These are phyloP conservation scores for Drosophila affinis DNA, from an alignment of 2,888 invertebrate genomes.

Conservation along the genomic window DNA sequence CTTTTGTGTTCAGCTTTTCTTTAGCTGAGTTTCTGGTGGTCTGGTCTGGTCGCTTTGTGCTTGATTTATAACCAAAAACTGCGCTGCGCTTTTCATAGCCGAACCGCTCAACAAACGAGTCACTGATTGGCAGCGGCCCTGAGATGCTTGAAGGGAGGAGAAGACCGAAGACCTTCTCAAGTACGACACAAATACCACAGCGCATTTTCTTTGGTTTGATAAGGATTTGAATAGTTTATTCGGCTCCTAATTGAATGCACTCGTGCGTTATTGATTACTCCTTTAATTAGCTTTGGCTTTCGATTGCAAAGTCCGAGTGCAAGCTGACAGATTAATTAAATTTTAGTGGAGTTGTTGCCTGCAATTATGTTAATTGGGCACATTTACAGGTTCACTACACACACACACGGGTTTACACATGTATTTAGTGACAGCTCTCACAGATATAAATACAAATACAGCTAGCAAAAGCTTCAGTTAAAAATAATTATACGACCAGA, in stretches of 20 bases:
- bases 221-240: conserved; percentile 29
- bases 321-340: conserved; percentile 58
- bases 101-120: conserved; percentile 52
- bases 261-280: conserved; percentile 32
- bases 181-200: background rate
- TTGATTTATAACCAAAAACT: conserved; percentile 69
- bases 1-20: conserved; percentile 34
- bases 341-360: conserved; percentile 59
- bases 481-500: conserved; percentile 62
- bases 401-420: background rate
- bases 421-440: conserved; percentile 43
- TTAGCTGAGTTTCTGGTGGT: conserved; percentile 1
- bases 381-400: conserved; percentile 33
- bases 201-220: conserved; percentile 25
- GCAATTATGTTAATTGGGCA: conserved; percentile 73
- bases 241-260: conserved; percentile 24
- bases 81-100: conserved; percentile 60
- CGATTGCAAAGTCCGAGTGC: conserved; percentile 24
- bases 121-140: conserved; percentile 67
- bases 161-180: conserved; percentile 39
- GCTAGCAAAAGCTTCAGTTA: conserved; percentile 43
- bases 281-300: conserved; percentile 7
- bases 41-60: conserved; percentile 31
- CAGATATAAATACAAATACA: conserved; percentile 34
- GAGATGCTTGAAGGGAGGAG: conserved; percentile 14